Evolutionary conservation across 2,888 invertebrate species (phyloP), one percentile per base, ranked within the genome.

Genomic region (Sturmia bella): DNA sequence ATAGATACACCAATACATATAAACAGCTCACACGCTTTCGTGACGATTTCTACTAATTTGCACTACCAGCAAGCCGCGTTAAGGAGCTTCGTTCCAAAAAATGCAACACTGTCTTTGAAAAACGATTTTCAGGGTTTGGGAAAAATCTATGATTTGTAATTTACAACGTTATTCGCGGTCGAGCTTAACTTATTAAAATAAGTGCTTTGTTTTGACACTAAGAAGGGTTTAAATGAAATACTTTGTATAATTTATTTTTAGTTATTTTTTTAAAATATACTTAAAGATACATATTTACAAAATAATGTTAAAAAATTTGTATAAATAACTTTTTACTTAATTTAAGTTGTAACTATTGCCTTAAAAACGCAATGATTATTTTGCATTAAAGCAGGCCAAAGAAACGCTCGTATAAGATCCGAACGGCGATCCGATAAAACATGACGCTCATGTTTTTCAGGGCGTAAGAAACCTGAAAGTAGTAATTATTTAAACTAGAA

Each of bases 351-450:
- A 50, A 97, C 97, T 27, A 97, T 94, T 2, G 96, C 97, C 89
- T 97, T 95, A 91, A 96, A 95, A 77, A 96, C 95, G 89, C 96
- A 97, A 52, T 93, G 92, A 85, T 94, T 94, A 24, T 94, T 94
- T 84, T 96, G 95, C 91, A 96, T 92, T 56, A 97, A 92, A 0
- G 96, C 95, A 0, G 97, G 97, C 97, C 97, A 97, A 66, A 97
- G 92, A 91, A 96, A 97, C 2, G 95, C 94, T 88, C 94, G 94
- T 86, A 97, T 95, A 59, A 94, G 93, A 88, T 95, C 94, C 9
- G 94, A 94, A 84, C 94, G 94, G 1, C 94, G 93, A 88, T 96
- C 95, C 0, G 96, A 94, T 0, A 94, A 92, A 87, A 96, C 95
- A 91, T 95, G 96, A 4, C 97, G 93, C 7, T 95, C 94, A 91